phyloP scores from a whole-genome alignment of 2,113 vertebrate species.

The Labrus mixtus region DNA sequence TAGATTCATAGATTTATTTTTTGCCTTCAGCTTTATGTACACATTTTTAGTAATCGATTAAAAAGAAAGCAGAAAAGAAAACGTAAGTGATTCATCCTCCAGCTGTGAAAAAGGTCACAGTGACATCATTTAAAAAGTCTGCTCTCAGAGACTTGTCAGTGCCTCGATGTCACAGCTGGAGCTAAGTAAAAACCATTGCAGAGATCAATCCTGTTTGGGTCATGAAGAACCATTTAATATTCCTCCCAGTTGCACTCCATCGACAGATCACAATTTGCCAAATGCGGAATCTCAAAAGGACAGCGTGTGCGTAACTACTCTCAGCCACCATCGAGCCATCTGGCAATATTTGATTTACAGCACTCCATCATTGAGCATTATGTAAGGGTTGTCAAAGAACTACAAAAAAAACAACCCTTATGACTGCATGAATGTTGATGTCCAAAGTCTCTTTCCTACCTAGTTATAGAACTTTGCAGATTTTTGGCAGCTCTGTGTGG shows the following conservation, averaged over 20 bases:
- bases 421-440: not conserved
- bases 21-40: slow-evolving; percentile 11
- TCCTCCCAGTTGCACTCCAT: slow-evolving; percentile 32
- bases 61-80: slow-evolving; percentile 53
- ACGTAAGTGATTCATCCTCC: slow-evolving; percentile 31
- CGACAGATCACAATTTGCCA: slow-evolving; percentile 48
- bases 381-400: slow-evolving; percentile 7
- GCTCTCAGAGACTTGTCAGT: slow-evolving; percentile 48
- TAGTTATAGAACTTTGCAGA: not conserved
- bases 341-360: slow-evolving; percentile 49
- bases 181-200: slow-evolving; percentile 35
- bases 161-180: slow-evolving; percentile 52
- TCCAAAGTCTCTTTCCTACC: not conserved
- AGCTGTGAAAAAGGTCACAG: slow-evolving; percentile 68
- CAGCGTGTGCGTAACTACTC: slow-evolving; percentile 19
- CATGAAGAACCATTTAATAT: slow-evolving; percentile 50
- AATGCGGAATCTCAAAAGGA: slow-evolving; percentile 44
- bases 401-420: not conserved
- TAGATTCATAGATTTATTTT: slow-evolving; percentile 21
- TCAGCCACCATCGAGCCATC: slow-evolving; percentile 29
- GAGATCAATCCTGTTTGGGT: slow-evolving; percentile 53
- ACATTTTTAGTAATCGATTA: slow-evolving; percentile 27
- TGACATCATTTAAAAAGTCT: slow-evolving; percentile 52
- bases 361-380: not conserved
- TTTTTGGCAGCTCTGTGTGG: not conserved